A percentile compares a stretch with the other conserved stretches of the same genome.
phyloP scores from a whole-genome alignment of 2,797 vertebrate species.

The Rhinichthys osculus region DNA sequence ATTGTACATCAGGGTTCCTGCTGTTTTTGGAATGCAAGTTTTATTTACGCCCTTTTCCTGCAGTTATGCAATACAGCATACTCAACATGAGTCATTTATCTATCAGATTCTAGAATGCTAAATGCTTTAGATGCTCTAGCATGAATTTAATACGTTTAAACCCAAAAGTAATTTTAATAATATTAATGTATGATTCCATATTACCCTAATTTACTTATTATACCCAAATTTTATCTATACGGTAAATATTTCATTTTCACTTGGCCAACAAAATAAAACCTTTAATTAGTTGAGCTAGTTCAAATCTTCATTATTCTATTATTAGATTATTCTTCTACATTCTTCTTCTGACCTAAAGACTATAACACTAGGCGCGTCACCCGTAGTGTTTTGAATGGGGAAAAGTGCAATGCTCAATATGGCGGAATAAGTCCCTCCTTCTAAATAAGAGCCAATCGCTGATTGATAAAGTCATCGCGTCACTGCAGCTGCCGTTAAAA shows the following conservation, averaged over 20 bases:
- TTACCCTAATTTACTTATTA: not conserved
- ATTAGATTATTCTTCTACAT: not conserved
- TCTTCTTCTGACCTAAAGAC: not conserved
- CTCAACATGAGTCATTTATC: slow-evolving; percentile 34
- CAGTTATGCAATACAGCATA: slow-evolving; percentile 26
- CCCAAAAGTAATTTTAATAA: not conserved
- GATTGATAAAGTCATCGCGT: too few relatives aligned
- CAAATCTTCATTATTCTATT: not conserved
- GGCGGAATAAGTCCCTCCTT: too few relatives aligned
- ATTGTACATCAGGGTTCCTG: not conserved
- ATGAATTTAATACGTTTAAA: not conserved
- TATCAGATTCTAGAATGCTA: not conserved
- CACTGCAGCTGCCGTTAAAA: too few relatives aligned
- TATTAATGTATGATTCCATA: not conserved
- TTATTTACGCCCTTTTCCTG: slow-evolving; percentile 3
- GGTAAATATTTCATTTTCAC: not conserved
- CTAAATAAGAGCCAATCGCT: too few relatives aligned
- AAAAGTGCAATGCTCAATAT: too few relatives aligned
- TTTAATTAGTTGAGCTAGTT: not conserved
- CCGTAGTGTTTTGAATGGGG: too few relatives aligned
- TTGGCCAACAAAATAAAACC: not conserved
- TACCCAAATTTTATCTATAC: not conserved
- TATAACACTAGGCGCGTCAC: too few relatives aligned
- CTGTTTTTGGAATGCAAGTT: not conserved
- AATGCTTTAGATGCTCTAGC: not conserved